Conservation (phyloP, 2,888 invertebrate genomes). For the Nomada flava region DNA sequence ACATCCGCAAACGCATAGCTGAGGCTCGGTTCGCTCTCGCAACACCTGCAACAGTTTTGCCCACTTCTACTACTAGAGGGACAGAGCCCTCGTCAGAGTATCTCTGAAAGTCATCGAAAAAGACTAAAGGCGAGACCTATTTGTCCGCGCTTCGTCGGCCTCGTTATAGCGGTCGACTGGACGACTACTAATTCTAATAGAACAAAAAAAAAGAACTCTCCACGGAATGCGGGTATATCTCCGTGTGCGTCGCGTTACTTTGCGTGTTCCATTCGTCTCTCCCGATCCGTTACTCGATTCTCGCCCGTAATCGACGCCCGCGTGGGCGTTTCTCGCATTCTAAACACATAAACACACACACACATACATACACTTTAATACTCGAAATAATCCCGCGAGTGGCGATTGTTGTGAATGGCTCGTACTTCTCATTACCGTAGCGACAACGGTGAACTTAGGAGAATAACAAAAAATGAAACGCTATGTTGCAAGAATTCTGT, state of each 20-base stretch:
- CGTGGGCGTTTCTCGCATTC: constrained; percentile 42
- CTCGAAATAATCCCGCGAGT: constrained; percentile 34
- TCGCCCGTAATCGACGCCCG: constrained; percentile 45
- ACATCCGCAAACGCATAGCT: constrained; percentile 81
- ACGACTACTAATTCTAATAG: constrained; percentile 48
- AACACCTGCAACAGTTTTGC: constrained; percentile 83
- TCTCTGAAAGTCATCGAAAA: constrained; percentile 37
- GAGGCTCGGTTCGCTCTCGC: constrained; percentile 83
- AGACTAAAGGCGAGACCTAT: constrained; percentile 38
- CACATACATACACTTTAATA: constrained; percentile 20
- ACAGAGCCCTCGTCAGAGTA: constrained; percentile 22
- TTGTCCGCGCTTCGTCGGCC: constrained; percentile 66
- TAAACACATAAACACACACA: background rate
- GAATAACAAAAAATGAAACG: background rate
- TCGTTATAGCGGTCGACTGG: constrained; percentile 80
- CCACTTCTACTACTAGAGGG: constrained; percentile 82
- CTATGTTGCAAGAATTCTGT: constrained; percentile 17
- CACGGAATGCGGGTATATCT: constrained; percentile 43
- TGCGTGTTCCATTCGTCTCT: constrained; percentile 26
- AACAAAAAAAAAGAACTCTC: constrained; percentile 12
- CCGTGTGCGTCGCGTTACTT: constrained; percentile 46
- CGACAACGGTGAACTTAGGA: constrained; percentile 9
- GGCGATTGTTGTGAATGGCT: constrained; percentile 32
- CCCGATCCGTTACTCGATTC: constrained; percentile 26
- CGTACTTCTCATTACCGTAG: constrained; percentile 42